Conservation (phyloP, 2,113 vertebrate genomes). For the Rhombomys opimus region DNA sequence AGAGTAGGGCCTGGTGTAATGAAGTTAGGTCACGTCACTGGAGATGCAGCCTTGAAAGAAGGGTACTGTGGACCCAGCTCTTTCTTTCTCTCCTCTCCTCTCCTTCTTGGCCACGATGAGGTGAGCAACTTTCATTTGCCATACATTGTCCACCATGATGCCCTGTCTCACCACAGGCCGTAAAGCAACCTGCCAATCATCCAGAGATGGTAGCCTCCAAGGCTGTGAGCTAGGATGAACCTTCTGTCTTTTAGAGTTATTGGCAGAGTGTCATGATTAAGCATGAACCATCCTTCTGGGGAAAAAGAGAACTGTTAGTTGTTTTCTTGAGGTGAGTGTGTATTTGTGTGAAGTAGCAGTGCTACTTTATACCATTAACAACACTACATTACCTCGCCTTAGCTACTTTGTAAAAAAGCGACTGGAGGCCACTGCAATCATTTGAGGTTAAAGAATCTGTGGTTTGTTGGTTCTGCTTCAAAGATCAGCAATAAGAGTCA, state of each 20-base stretch:
- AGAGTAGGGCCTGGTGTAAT: neutral
- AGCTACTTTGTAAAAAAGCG: neutral
- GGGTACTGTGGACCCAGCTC: neutral
- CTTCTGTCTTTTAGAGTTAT: neutral
- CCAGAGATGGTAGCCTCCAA: neutral
- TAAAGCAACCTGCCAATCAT: neutral
- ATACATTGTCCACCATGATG: neutral
- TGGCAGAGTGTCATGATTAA: neutral
- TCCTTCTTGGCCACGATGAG: neutral
- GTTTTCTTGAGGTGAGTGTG: neutral
- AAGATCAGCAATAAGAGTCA: neutral
- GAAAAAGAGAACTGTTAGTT: neutral
- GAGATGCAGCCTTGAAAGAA: neutral
- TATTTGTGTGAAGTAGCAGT: neutral
- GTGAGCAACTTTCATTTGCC: neutral
- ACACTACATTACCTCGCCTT: neutral
- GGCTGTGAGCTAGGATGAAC: neutral
- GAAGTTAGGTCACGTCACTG: neutral
- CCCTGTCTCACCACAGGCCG: neutral
- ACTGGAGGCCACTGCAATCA: neutral
- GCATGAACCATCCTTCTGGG: neutral
- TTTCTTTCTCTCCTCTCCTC: neutral
- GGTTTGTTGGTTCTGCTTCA: neutral
- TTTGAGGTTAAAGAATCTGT: neutral
- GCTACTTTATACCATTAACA: neutral